Conservation (phyloP, 1,140 invertebrate genomes). For the Aphis gossypii region DNA sequence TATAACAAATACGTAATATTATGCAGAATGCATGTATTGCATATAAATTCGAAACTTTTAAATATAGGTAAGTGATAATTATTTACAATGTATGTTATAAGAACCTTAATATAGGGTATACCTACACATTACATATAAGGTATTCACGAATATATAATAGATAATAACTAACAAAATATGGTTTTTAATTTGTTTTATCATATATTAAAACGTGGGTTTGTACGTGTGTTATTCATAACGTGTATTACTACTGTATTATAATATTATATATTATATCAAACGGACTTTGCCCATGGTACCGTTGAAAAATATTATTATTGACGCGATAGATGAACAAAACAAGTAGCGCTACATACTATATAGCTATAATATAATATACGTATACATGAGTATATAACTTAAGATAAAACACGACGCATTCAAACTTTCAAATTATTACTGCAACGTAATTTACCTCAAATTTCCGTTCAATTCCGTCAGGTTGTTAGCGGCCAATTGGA, state of each 20-base stretch:
- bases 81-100: not conserved
- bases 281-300: not conserved
- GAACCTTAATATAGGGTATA: not conserved
- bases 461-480: conserved; percentile 77
- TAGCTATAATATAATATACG: not conserved
- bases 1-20: not conserved
- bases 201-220: not conserved
- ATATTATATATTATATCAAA: not conserved
- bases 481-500: conserved; percentile 77
- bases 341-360: not conserved
- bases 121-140: not conserved
- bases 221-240: not conserved
- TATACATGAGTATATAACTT: not conserved
- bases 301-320: not conserved
- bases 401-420: not conserved
- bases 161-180: not conserved
- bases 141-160: not conserved
- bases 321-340: conserved; percentile 4
- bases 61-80: not conserved
- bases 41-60: not conserved
- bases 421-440: not conserved
- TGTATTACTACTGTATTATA: not conserved
- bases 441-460: conserved; percentile 67
- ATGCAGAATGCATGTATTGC: not conserved
- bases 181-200: not conserved